These are phyloP conservation scores for Pentalonia nigronervosa DNA, from an alignment of 1,140 invertebrate species.

Conservation along the genomic window DNA sequence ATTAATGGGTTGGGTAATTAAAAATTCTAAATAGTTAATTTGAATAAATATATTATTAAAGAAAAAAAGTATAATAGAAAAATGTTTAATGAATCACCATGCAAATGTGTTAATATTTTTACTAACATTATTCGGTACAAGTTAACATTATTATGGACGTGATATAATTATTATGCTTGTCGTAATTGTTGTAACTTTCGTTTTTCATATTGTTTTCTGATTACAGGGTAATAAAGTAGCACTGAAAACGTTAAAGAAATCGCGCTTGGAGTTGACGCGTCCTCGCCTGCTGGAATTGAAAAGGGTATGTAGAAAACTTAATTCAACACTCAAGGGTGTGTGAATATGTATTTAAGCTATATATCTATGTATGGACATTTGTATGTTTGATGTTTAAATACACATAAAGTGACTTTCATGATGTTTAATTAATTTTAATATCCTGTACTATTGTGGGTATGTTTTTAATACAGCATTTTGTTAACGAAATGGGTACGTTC, in stretches of 20 bases:
- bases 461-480: not conserved
- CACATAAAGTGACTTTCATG: not conserved
- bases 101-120: not conserved
- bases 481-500: not conserved
- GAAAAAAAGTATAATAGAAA: not conserved
- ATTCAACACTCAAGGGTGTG: not conserved
- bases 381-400: not conserved
- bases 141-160: not conserved
- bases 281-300: conserved; percentile 89
- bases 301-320: conserved; percentile 67
- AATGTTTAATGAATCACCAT: not conserved
- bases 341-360: not conserved
- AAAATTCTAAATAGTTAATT: not conserved
- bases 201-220: conserved; percentile 60
- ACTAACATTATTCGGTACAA: not conserved
- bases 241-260: conserved; percentile 80
- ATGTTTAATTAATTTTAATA: not conserved
- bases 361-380: not conserved
- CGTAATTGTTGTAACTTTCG: not conserved
- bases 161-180: not conserved
- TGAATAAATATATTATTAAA: not conserved
- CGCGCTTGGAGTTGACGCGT: conserved; percentile 83
- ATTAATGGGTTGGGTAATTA: no score
- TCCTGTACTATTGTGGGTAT: not conserved
- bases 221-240: conserved; percentile 79